A percentile compares a stretch with the other conserved stretches of the same genome.
Evolutionary conservation across 1,140 invertebrate species (phyloP).

Genomic region (Ceratina australensis): DNA sequence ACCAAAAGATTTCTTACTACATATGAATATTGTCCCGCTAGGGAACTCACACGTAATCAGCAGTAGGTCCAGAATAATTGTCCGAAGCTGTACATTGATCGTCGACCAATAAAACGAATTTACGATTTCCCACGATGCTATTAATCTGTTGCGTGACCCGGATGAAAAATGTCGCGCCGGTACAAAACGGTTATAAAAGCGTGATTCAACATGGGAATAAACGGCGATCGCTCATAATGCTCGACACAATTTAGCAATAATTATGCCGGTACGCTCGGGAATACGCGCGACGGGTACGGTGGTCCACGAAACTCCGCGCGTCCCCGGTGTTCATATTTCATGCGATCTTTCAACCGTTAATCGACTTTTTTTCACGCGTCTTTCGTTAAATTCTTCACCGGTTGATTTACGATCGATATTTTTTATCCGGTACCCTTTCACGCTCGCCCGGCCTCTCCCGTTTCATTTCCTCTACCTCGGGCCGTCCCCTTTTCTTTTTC

Average conservation of each 20-base stretch:
- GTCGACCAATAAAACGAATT: background rate
- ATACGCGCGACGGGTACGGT: background rate
- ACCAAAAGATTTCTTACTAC: no score
- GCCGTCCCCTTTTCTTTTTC: conserved; percentile 1
- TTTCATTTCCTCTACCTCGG: background rate
- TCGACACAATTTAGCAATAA: background rate
- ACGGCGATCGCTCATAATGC: background rate
- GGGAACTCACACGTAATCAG: no score
- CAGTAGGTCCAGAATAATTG: background rate
- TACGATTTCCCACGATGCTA: background rate
- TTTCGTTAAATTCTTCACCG: conserved; percentile 33
- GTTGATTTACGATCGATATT: conserved; percentile 41
- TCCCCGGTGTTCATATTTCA: conserved; percentile 19
- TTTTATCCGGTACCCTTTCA: background rate
- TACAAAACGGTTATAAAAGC: background rate
- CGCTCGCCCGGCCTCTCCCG: background rate
- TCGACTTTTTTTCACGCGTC: conserved; percentile 39
- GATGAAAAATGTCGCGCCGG: background rate
- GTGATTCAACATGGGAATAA: conserved; percentile 7
- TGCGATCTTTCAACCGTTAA: conserved; percentile 17
- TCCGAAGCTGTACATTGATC: no score
- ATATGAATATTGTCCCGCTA: no score
- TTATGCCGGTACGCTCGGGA: background rate
- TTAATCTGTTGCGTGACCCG: background rate
- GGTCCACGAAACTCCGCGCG: background rate